Conservation (phyloP, 2,888 invertebrate genomes). For the Exephanes ischioxanthus region DNA sequence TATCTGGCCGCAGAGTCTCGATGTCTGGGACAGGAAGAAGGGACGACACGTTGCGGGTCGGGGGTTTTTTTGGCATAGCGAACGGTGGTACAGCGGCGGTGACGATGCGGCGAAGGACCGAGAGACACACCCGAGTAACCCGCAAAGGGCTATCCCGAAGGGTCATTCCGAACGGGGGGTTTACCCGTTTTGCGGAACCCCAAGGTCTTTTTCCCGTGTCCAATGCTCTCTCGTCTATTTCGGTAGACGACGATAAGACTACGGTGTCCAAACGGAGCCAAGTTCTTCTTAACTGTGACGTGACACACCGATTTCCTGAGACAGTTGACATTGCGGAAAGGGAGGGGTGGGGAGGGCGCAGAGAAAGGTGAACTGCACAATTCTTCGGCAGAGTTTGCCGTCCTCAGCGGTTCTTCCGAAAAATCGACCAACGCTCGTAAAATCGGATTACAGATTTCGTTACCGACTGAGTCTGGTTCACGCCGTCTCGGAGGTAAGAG, state of each 20-base stretch:
- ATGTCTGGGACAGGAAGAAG: constrained; percentile 69
- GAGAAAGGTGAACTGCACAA: no score
- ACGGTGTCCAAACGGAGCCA: neutral
- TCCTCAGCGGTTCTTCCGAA: no score
- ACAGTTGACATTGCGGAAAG: no score
- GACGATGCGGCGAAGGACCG: constrained; percentile 50
- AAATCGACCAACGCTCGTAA: no score
- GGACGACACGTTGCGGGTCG: constrained; percentile 29
- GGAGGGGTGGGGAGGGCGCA: no score
- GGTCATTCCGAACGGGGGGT: constrained; percentile 19
- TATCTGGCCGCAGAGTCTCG: constrained; percentile 73
- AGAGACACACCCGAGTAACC: constrained; percentile 56
- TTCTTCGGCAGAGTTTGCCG: no score
- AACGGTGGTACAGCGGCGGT: constrained; percentile 32
- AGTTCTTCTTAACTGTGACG: constrained; percentile 9
- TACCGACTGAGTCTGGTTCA: no score
- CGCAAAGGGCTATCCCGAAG: constrained; percentile 60
- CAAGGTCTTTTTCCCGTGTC: neutral
- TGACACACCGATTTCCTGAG: no score
- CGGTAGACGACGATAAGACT: constrained; percentile 10
- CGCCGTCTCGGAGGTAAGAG: neutral
- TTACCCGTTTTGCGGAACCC: constrained; percentile 31
- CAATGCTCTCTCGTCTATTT: constrained; percentile 14
- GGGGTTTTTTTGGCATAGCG: constrained; percentile 26
- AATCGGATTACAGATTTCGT: no score